Base-by-base conservation (phyloP, 2,888 invertebrate genomes). In the Baronia brevicornis region DNA sequence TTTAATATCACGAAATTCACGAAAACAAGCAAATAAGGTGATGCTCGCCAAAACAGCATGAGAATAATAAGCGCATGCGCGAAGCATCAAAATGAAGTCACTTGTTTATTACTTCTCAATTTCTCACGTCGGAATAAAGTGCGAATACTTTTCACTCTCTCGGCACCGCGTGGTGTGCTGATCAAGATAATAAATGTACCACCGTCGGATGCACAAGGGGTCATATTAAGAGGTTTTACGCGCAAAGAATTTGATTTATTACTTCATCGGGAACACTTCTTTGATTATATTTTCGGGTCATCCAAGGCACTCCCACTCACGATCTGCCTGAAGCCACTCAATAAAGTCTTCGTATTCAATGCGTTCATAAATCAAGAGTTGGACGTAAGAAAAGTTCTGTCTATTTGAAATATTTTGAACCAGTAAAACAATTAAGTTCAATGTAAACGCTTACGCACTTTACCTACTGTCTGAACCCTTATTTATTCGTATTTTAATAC, bases 201-300 rank as follows among this genome's bases (percentile, higher is more conserved):
- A 36, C 39, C 52, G 57, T 41, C 48, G 44, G 44, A 43, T 49
- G 46, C 49, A 64, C 63, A 68, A 73, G 66, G 58, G 67, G 60
- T 52, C 48, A 53, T 60, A 69, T 68, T 64, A 66, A 65, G 60
- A 57, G 54, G 51, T 55, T 29, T 57, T 60, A 54, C 54, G 55
- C 57, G 71, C 66, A 77, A 71, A 63, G 65, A 64, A 61, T 69
- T 67, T 80, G 78, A 82, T 82, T 78, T 78, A 82, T 79, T 65
- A 55, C 78, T 70, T 70, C 60, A 71, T 74, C 66, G 65, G 63
- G 60, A 65, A 53, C 51, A 44, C 44, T 48, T 46, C 57, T 65
- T 65, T 62, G 57, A 64, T 60, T 58, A 54, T 63, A 59, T 69
- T 72, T 79, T 72, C 52, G 70, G 78, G 70, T 73, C 68, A 69